Evolutionary conservation across 53 echinoderm and acorn worm genomes (phyloP).

Genomic region (Antedon mediterranea): DNA sequence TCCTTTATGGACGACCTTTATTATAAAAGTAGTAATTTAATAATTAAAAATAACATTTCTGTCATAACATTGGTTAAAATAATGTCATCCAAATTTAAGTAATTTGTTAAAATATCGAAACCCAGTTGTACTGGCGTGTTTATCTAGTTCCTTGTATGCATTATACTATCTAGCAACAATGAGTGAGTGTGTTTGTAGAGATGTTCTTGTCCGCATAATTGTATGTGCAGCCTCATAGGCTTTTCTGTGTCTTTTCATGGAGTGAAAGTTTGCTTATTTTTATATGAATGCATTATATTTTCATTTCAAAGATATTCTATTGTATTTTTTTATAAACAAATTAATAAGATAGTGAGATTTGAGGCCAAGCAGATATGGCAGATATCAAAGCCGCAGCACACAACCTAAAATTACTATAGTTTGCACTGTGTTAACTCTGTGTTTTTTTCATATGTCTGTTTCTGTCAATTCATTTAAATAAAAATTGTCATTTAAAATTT

Average conservation of each 20-base stretch:
- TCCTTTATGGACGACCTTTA: no score
- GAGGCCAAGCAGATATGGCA: not conserved
- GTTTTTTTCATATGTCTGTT: not conserved
- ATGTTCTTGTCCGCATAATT: not conserved
- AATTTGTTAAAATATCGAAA: no score
- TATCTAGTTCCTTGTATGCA: no score
- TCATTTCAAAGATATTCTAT: not conserved
- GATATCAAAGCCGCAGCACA: not conserved
- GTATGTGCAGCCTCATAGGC: not conserved
- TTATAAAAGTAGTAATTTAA: no score
- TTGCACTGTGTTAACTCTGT: not conserved
- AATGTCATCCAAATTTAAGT: no score
- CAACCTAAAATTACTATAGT: not conserved
- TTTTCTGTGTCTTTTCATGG: not conserved
- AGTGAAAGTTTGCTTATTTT: not conserved
- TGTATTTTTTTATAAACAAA: not conserved
- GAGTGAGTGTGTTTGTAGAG: not conserved
- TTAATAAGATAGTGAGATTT: not conserved
- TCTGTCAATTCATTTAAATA: not conserved
- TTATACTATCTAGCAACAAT: not conserved
- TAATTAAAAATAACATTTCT: no score
- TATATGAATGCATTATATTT: not conserved
- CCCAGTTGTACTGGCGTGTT: no score
- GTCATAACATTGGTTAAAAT: no score
- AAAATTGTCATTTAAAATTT: not conserved